Conservation (phyloP, 2,113 vertebrate species). For the Panurus biarmicus region DNA sequence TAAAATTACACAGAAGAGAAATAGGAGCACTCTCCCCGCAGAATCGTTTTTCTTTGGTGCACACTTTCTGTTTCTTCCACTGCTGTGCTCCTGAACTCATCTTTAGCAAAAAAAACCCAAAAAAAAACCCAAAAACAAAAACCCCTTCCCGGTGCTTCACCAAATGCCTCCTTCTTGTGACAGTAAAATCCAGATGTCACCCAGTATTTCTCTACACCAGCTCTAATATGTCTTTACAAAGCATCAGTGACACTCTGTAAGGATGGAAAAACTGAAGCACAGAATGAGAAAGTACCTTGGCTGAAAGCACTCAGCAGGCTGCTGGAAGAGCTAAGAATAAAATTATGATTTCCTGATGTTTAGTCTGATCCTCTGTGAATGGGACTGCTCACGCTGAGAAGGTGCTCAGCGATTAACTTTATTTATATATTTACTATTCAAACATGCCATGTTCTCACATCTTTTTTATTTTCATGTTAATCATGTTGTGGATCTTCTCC, state of each 20-base stretch:
- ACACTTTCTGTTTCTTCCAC: neutral
- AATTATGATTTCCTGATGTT: conserved; percentile 5
- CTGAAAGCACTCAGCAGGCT: neutral
- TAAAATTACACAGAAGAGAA: neutral
- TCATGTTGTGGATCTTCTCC: conserved; percentile 36
- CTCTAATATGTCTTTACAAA: neutral
- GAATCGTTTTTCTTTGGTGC: neutral
- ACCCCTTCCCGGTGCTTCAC: neutral
- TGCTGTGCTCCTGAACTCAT: neutral
- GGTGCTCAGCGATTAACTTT: neutral
- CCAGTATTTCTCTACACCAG: neutral
- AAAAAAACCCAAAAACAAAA: no score
- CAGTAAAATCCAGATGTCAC: neutral
- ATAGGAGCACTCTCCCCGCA: neutral
- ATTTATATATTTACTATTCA: conserved; percentile 26
- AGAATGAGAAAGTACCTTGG: neutral
- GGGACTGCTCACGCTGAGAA: neutral
- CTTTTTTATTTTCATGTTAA: conserved; percentile 27
- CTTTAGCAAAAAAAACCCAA: neutral
- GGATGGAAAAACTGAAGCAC: conserved; percentile 12
- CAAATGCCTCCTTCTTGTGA: neutral
- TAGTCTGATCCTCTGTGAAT: neutral
- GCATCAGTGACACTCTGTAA: neutral
- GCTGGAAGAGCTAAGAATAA: conserved; percentile 18
- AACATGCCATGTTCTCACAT: neutral